Evolutionary conservation across 2,888 invertebrate species (phyloP).

Genomic region (Cheilosia soror): DNA sequence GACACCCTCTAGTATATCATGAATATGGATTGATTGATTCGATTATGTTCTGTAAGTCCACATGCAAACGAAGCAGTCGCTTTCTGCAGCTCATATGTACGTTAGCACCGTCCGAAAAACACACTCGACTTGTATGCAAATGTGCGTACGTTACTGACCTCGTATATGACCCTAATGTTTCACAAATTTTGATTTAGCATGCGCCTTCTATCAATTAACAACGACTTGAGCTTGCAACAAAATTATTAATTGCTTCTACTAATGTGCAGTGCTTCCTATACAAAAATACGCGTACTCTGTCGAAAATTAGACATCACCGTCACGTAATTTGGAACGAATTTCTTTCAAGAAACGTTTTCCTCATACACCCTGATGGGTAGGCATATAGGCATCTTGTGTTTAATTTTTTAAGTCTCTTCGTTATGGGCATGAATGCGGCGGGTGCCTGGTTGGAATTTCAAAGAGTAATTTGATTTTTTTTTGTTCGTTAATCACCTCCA

Average conservation of each 20-base stretch:
- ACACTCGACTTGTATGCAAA: too few relatives aligned
- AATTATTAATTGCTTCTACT: constrained; percentile 27
- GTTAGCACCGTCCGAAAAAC: too few relatives aligned
- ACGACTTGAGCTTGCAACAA: background rate
- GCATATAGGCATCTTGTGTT: background rate
- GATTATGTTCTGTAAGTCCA: too few relatives aligned
- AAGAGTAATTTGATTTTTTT: constrained; percentile 27
- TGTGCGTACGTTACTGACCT: background rate
- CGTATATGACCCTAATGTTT: constrained; percentile 12
- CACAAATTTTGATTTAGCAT: background rate
- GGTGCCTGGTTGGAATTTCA: constrained; percentile 63
- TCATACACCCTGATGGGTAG: constrained; percentile 1
- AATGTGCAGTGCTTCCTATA: constrained; percentile 41
- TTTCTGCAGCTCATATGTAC: too few relatives aligned
- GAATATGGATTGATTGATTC: too few relatives aligned
- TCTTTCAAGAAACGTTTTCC: constrained; percentile 53
- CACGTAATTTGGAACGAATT: constrained; percentile 73
- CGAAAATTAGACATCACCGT: constrained; percentile 29
- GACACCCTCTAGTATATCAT: too few relatives aligned
- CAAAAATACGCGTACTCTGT: background rate
- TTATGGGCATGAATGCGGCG: constrained; percentile 21
- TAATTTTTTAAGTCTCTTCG: constrained; percentile 19
- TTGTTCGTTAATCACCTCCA: constrained; percentile 1
- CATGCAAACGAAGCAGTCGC: too few relatives aligned
- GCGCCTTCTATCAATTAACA: constrained; percentile 2